These are phyloP conservation scores for Drosophila nigritarsus DNA, from an alignment of 2,888 invertebrate species.

Conservation along the genomic window DNA sequence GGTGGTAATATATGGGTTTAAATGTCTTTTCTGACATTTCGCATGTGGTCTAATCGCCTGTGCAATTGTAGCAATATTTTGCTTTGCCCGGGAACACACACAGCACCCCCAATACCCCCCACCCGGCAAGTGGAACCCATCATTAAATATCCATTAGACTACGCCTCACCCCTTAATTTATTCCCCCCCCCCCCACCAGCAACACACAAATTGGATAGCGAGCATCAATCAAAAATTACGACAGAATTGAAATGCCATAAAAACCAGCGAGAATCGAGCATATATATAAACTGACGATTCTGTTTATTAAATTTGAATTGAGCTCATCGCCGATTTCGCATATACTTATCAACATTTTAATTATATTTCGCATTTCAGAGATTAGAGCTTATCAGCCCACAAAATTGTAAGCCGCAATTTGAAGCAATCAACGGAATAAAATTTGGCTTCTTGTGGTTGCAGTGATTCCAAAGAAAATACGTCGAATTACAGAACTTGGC, in stretches of 20 bases:
- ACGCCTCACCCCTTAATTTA: background rate
- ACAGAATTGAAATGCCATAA: conserved; percentile 8
- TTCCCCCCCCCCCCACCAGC: too few relatives aligned
- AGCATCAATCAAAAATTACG: conserved; percentile 45
- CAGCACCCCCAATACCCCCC: background rate
- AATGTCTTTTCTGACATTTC: conserved; percentile 57
- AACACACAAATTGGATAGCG: conserved; percentile 26
- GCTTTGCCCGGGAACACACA: background rate
- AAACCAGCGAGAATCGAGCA: background rate
- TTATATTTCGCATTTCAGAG: background rate
- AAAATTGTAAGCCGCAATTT: background rate
- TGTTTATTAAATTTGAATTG: background rate
- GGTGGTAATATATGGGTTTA: background rate
- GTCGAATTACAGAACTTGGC: background rate
- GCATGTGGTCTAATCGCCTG: conserved; percentile 63
- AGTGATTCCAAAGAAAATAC: background rate
- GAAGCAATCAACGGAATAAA: background rate
- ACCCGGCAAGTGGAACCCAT: conserved; percentile 23
- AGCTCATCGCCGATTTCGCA: background rate
- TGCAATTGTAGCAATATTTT: conserved; percentile 45
- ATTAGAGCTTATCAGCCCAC: background rate
- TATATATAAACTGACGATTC: background rate
- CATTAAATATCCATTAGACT: conserved; percentile 58
- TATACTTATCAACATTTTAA: background rate
- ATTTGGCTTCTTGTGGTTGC: background rate